Evolutionary conservation across 2,113 vertebrate genomes (phyloP), one percentile per base, ranked within the genome.

Genomic region (Riparia riparia): DNA sequence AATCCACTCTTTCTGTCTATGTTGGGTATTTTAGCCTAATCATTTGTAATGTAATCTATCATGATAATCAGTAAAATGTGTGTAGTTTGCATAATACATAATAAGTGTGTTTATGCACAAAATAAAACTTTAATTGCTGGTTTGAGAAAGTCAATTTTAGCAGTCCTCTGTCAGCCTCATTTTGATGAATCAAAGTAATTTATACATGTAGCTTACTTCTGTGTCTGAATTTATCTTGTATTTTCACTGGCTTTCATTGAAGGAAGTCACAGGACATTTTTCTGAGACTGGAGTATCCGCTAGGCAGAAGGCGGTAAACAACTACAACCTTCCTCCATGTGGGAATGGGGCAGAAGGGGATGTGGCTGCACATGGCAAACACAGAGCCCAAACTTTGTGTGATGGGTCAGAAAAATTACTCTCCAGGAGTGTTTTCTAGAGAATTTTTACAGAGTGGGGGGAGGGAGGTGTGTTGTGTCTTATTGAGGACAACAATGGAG

Each of bases 41-140:
- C 9, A 53, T 94, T 93, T 89, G 50, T 80, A 91, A 70, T 70
- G 47, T 74, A 97, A 96, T 96, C 71, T 89, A 58, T 95, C 83
- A 95, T 94, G 78, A 95, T 97, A 96, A 96, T 88, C 88, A 93
- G 72, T 53, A 93, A 95, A 96, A 93, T 95, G 50, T 77, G 54
- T 70, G 82, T 92, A 78, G n/a, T 90, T 96, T 95, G 89, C 81
- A 92, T 96, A 95, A 97, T 86, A 85, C 74, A 81, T 97, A 97
- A 95, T 96, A 95, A 95, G 64, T 80, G 20, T 89, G 64, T 92
- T 97, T 95, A 66, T 1, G 3, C 65, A 70, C 31, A 82, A 89
- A 95, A 84, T 82, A 93, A 94, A 92, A 78, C 86, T 93, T 96
- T 91, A 96, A 95, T 96, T 91, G 61, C 39, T 78, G 44, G 37